A percentile compares a stretch with the other conserved stretches of the same genome.
Conservation (phyloP, 2,113 vertebrate species). For the Protobothrops flavoviridis region DNA sequence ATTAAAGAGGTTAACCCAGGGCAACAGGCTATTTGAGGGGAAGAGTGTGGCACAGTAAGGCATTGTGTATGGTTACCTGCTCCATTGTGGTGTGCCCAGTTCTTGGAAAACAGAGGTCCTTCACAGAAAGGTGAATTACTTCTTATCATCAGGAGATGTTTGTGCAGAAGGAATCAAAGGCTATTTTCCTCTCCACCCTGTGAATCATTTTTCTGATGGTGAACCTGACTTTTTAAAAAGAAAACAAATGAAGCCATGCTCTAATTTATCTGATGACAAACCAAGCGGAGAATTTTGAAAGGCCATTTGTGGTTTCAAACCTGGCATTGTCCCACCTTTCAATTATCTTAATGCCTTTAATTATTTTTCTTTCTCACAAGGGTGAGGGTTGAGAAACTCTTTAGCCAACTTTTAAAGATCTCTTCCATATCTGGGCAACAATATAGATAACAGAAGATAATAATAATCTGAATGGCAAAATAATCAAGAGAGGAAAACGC, state of each 20-base stretch:
- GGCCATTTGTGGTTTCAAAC: background rate
- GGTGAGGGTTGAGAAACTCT: background rate
- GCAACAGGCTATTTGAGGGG: background rate
- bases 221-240: background rate
- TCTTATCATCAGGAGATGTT: background rate
- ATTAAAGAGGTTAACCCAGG: background rate
- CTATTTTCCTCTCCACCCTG: background rate
- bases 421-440: background rate
- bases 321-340: background rate
- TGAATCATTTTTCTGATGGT: background rate
- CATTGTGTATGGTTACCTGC: background rate
- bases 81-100: background rate
- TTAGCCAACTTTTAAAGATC: background rate
- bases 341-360: background rate
- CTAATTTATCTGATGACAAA: background rate
- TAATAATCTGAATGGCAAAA: background rate
- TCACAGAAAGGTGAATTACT: background rate
- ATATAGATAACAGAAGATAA: background rate
- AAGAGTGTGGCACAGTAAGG: background rate
- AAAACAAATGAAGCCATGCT: background rate
- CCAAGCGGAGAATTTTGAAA: background rate
- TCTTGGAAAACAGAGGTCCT: background rate
- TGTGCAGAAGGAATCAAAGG: background rate
- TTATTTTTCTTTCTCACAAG: background rate
- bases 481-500: background rate